Evolutionary conservation across 2,797 vertebrate genomes (phyloP).

Genomic region (Sebastes diaconus): DNA sequence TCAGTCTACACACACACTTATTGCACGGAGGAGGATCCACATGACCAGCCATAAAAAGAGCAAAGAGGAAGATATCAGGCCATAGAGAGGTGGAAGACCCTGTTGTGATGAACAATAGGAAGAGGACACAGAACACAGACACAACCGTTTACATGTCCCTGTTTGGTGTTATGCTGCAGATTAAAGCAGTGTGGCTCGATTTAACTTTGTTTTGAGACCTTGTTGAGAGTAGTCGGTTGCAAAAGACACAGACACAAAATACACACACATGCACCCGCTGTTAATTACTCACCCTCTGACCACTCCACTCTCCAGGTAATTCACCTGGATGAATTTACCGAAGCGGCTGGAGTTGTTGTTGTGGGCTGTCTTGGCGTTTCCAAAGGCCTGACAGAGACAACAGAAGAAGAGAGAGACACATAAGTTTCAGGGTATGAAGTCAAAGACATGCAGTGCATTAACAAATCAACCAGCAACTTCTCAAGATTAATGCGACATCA

Average conservation of each 20-base stretch:
- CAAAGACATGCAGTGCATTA: background rate
- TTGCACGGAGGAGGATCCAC: slow-evolving; percentile 23
- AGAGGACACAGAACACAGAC: background rate
- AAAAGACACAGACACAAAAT: background rate
- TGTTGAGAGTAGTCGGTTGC: background rate
- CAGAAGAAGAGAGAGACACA: slow-evolving; percentile 14
- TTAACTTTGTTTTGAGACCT: background rate
- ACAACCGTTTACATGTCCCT: background rate
- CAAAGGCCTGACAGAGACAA: slow-evolving; percentile 88
- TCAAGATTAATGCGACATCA: background rate
- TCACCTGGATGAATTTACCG: slow-evolving; percentile 98
- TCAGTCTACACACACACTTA: slow-evolving; percentile 17
- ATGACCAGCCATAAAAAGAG: slow-evolving; percentile 31
- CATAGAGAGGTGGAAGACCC: background rate
- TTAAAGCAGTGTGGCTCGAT: background rate
- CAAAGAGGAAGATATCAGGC: slow-evolving; percentile 38
- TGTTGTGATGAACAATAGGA: background rate
- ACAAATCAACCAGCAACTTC: background rate
- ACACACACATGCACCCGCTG: background rate
- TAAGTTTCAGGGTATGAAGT: background rate
- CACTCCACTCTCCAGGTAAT: slow-evolving; percentile 95
- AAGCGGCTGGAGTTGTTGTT: slow-evolving; percentile 99
- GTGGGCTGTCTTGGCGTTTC: slow-evolving; percentile 97
- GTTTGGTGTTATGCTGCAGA: background rate
- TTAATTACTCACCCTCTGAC: slow-evolving; percentile 91